Percentiles rank a stretch among this genome's conserved stretches.
Conservation (phyloP, 2,113 vertebrate species). For the Cyanoramphus novaezelandiae region DNA sequence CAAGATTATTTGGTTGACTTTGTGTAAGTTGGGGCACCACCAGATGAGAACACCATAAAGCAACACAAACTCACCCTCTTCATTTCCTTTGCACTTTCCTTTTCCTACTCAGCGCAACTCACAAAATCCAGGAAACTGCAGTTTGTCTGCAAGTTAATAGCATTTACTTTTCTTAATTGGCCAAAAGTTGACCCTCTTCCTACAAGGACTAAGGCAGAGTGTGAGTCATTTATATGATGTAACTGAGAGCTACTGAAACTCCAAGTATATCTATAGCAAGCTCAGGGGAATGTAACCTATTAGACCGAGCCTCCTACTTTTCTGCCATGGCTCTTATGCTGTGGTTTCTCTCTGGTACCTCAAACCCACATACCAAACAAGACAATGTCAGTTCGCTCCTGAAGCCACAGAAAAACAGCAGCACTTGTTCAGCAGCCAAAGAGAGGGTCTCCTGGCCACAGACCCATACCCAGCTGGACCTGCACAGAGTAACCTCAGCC, state of each 20-base stretch:
- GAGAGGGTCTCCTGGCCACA: not conserved
- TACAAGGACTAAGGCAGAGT: not conserved
- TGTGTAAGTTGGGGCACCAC: not conserved
- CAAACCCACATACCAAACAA: not conserved
- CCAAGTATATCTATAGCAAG: not conserved
- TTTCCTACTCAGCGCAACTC: not conserved
- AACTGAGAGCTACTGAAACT: not conserved
- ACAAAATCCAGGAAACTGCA: not conserved
- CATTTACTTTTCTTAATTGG: not conserved
- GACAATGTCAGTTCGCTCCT: not conserved
- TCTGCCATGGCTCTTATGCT: not conserved
- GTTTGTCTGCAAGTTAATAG: not conserved
- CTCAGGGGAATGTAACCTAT: not conserved
- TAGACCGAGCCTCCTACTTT: not conserved
- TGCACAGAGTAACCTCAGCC: accelerated
- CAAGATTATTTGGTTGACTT: not conserved
- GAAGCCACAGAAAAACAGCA: not conserved
- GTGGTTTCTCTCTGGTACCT: not conserved
- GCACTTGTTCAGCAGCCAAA: not conserved
- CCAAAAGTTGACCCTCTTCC: not conserved
- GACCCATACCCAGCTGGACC: accelerated
- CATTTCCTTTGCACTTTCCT: not conserved
- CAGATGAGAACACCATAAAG: not conserved
- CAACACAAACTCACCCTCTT: not conserved
- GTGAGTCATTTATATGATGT: not conserved